A percentile compares a stretch with the other conserved stretches of the same genome.
Conservation (phyloP, 30 jellyfish, hydroid and myxozoan genomes). For the Hydractinia symbiolongicarpus region DNA sequence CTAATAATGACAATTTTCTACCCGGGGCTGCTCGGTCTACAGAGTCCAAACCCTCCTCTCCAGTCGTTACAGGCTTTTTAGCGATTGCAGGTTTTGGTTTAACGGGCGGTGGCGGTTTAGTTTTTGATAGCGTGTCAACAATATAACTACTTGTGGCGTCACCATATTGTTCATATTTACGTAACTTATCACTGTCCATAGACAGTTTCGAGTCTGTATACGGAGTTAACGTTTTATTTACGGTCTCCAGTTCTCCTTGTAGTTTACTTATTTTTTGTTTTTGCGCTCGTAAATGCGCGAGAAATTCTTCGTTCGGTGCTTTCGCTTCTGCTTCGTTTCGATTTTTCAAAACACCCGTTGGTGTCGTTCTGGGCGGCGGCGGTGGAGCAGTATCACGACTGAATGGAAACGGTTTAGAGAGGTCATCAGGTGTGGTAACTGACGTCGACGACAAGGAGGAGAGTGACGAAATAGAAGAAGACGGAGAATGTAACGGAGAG, state of each 20-base stretch:
- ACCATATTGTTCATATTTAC: conserved; percentile 2
- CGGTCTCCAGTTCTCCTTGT: background rate
- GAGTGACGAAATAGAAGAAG: conserved; percentile 78
- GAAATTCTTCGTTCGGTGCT: conserved; percentile 3
- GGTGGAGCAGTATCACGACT: conserved; percentile 22
- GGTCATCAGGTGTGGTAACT: conserved; percentile 18
- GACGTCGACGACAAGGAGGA: conserved; percentile 59
- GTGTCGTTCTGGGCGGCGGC: conserved; percentile 39
- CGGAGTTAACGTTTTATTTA: background rate
- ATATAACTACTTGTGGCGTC: conserved; percentile 19
- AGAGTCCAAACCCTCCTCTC: background rate
- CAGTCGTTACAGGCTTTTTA: background rate
- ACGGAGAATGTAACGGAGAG: conserved; percentile 52
- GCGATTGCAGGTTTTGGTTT: conserved; percentile 20
- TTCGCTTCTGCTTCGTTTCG: background rate
- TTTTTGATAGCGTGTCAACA: background rate
- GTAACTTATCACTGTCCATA: background rate
- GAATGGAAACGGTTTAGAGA: conserved; percentile 11
- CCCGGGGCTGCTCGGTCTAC: background rate
- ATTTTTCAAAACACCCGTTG: conserved; percentile 21
- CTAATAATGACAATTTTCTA: too few species aligned
- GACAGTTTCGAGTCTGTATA: background rate
- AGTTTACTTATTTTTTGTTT: conserved; percentile 1
- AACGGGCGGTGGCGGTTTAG: conserved; percentile 17
- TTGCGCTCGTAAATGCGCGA: conserved; percentile 10